Evolutionary conservation across 2,113 vertebrate species (phyloP), one percentile per base, ranked within the genome.

Genomic region (Baryphthengus martii): DNA sequence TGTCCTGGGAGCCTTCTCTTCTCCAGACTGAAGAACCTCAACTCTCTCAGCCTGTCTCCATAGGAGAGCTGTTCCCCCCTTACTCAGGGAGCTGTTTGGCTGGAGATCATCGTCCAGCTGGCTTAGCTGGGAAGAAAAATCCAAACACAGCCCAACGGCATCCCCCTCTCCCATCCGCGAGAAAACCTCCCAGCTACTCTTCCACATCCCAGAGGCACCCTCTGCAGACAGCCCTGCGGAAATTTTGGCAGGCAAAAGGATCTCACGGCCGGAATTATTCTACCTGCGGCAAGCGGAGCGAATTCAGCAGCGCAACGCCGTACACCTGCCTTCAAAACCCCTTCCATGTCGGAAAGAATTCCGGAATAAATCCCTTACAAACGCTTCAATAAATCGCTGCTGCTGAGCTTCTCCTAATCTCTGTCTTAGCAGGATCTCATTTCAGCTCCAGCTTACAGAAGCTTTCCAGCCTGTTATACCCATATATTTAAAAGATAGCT

Each of bases 331-430:
- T 95, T 63, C 52, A 72, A 84, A 91, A 72, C 14, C 21, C 1
- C 29, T n/a, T 67, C 56, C 25, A 35, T 7, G 19, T 33, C 31
- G 58, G 3, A 52, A 74, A 21, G 13, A 66, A n/a, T 17, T 77
- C 55, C 6, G 25, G 75, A 90, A 62, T 37, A 89, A 92, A 83
- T 44, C 70, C 83, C 47, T 26, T 25, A 35, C 80, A 71, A 92
- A 85, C 9, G 56, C 31, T 53, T 49, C 52, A 82, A 44, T 28
- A 86, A 75, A 86, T 37, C 12, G 33, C 67, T 85, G 72, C 68
- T 77, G 79, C 61, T 35, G 77, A 58, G 18, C 18, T 56, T 24
- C 74, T 74, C 47, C 75, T 88, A 11, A 84, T 71, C 76, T 17
- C 42, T 6, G 26, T 19, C 17, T 74, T 65, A 71, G 15, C 75